A percentile compares a stretch with the other conserved stretches of the same genome.
Conservation (phyloP, 2,113 vertebrate genomes). For the Ptilonorhynchus violaceus region DNA sequence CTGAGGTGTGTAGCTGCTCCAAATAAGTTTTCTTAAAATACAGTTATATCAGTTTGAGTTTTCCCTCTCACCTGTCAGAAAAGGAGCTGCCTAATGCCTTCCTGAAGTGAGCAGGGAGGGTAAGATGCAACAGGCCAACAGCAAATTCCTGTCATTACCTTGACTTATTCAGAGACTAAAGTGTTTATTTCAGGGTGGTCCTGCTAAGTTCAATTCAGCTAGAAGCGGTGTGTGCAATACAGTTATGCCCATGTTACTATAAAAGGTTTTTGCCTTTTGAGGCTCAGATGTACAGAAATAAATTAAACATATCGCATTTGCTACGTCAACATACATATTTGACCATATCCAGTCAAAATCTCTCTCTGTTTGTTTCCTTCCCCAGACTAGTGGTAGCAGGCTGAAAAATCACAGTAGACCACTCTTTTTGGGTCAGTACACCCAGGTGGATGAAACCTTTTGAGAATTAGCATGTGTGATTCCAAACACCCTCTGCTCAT, state of each 20-base stretch:
- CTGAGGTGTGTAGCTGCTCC: not conserved
- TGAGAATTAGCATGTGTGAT: not conserved
- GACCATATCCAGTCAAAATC: not conserved
- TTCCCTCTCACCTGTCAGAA: not conserved
- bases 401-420: not conserved
- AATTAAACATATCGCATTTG: fast-evolving
- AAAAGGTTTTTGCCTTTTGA: not conserved
- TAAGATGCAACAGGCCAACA: not conserved
- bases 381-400: not conserved
- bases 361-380: not conserved
- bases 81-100: not conserved
- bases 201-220: not conserved
- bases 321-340: not conserved
- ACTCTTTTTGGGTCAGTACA: not conserved
- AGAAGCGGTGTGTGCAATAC: no score
- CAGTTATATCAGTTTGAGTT: not conserved
- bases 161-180: fast-evolving
- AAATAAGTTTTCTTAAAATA: not conserved
- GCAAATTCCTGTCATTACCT: not conserved
- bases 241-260: not conserved
- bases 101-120: fast-evolving
- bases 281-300: not conserved
- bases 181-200: not conserved
- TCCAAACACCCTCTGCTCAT: fast-evolving
- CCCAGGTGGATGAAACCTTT: not conserved